phyloP scores from a whole-genome alignment of 2,888 invertebrate species.

The Taenaris catops region DNA sequence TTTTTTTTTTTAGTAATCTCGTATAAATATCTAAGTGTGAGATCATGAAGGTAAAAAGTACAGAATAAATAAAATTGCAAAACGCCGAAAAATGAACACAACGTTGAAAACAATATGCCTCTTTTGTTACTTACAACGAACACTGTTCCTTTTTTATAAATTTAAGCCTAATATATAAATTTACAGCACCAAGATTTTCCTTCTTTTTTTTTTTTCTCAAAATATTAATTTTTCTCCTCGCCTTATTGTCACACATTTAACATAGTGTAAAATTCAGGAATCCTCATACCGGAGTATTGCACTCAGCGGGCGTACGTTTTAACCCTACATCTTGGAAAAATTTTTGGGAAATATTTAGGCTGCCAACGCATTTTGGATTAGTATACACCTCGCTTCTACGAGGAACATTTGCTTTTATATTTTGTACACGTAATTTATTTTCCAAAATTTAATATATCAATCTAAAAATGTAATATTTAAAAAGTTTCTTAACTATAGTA shows the following conservation, averaged over 20 bases:
- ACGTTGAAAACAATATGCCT: conserved; percentile 73
- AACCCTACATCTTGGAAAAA: no score
- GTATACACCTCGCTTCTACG: conserved; percentile 43
- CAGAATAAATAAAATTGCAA: conserved; percentile 72
- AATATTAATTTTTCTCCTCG: conserved; percentile 72
- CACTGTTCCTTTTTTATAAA: conserved; percentile 69
- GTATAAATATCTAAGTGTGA: conserved; percentile 77
- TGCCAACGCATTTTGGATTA: no score
- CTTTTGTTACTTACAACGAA: conserved; percentile 74
- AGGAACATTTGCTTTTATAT: no score
- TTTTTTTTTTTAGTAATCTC: conserved; percentile 78
- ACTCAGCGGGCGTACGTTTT: conserved; percentile 47
- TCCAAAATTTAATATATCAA: no score
- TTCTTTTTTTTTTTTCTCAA: conserved; percentile 60
- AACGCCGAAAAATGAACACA: conserved; percentile 74
- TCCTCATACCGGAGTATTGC: conserved; percentile 72
- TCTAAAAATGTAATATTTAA: no score
- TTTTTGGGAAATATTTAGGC: no score
- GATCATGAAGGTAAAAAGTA: conserved; percentile 74
- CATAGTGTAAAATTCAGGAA: conserved; percentile 73
- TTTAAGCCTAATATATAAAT: conserved; percentile 80
- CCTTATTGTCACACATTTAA: conserved; percentile 78
- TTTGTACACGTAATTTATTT: no score
- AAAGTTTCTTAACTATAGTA: no score
- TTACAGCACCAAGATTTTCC: conserved; percentile 80